A percentile compares a stretch with the other conserved stretches of the same genome.
These are phyloP conservation scores for Xenentodon cancila DNA, from an alignment of 2,797 vertebrate species.

Conservation along the genomic window DNA sequence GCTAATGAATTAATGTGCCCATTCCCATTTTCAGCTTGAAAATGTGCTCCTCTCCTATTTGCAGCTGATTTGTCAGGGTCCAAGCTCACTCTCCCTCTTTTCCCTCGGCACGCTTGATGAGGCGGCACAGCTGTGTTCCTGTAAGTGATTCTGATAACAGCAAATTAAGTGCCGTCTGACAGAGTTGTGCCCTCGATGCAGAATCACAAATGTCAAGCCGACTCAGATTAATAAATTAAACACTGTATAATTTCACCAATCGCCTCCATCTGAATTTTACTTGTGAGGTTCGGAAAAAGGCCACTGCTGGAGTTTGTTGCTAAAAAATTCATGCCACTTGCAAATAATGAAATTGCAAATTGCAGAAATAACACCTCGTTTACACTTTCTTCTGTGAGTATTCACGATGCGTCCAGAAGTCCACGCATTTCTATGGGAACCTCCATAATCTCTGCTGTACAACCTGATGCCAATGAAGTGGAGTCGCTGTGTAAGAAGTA, in stretches of 20 bases:
- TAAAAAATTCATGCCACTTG: rapidly evolving
- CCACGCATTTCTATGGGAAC: too few species aligned
- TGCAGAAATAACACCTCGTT: too few species aligned
- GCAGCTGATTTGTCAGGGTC: conserved; percentile 66
- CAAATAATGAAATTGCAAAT: background rate
- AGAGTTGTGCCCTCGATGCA: conserved; percentile 49
- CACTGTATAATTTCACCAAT: conserved; percentile 56
- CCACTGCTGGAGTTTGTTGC: background rate
- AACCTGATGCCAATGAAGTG: too few species aligned
- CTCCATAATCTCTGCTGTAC: too few species aligned
- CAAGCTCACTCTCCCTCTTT: conserved; percentile 19
- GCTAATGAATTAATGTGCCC: conserved; percentile 65
- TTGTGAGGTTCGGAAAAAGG: background rate
- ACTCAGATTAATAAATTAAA: conserved; percentile 72
- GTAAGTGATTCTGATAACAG: conserved; percentile 59
- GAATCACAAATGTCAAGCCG: conserved; percentile 58
- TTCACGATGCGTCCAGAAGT: too few species aligned
- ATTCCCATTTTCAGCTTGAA: conserved; percentile 51
- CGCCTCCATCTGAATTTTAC: conserved; percentile 17
- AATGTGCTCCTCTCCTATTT: conserved; percentile 55
- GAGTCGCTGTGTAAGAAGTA: too few species aligned
- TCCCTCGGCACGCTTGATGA: conserved; percentile 51
- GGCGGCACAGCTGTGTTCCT: conserved; percentile 70
- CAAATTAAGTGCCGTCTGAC: conserved; percentile 63
- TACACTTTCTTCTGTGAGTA: too few species aligned